These are phyloP conservation scores for Brassicogethes aeneus DNA, from an alignment of 2,888 invertebrate genomes.

Conservation along the genomic window DNA sequence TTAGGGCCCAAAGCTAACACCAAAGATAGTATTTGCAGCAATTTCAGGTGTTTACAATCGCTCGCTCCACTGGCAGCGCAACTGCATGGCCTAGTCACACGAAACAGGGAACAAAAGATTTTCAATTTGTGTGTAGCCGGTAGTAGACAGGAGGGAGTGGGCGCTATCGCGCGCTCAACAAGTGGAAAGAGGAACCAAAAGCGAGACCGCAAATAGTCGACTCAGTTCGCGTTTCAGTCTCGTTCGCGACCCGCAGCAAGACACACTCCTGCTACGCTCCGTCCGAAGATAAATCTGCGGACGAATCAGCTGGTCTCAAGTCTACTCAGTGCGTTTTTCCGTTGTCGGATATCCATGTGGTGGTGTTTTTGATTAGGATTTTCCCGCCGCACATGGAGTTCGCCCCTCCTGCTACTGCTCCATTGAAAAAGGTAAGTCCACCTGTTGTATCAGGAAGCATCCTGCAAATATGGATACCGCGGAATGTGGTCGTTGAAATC, in stretches of 20 bases:
- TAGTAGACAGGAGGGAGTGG: constrained; percentile 13
- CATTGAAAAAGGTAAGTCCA: not conserved
- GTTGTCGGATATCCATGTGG: not conserved
- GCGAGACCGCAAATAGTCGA: constrained; percentile 17
- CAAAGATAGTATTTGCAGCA: too few relatives aligned
- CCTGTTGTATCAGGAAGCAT: not conserved
- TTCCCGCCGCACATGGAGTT: not conserved
- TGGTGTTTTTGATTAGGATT: not conserved
- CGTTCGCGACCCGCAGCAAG: constrained; percentile 2
- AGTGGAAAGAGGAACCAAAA: constrained; percentile 16
- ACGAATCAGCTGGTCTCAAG: not conserved
- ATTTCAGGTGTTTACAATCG: too few relatives aligned
- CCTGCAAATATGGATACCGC: too few relatives aligned
- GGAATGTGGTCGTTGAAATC: constrained; percentile 7
- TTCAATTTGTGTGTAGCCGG: constrained; percentile 12
- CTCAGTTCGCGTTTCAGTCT: not conserved
- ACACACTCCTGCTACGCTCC: not conserved
- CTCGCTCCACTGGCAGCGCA: too few relatives aligned
- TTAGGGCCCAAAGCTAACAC: too few relatives aligned
- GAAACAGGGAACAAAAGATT: constrained; percentile 14
- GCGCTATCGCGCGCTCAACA: constrained; percentile 13
- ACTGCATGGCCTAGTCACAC: too few relatives aligned
- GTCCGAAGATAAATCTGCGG: not conserved
- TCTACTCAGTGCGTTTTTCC: not conserved
- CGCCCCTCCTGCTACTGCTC: not conserved